These are phyloP conservation scores for Caenorhabditis becei DNA, from an alignment of 2,888 invertebrate species.

Conservation along the genomic window DNA sequence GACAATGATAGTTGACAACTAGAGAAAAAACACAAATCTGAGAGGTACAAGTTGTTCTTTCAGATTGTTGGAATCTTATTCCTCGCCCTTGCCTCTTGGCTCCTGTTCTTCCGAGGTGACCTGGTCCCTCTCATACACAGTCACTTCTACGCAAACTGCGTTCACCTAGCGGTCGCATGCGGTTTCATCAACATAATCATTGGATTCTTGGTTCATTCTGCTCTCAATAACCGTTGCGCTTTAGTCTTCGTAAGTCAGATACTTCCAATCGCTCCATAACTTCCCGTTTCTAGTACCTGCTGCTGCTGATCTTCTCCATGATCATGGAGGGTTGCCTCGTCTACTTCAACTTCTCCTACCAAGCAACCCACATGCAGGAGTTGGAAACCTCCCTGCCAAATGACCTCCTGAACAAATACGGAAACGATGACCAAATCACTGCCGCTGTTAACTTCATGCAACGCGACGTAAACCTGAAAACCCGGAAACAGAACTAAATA, in stretches of 20 bases:
- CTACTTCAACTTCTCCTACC: constrained; percentile 48
- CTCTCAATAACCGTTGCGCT: constrained; percentile 31
- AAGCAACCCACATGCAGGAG: constrained; percentile 31
- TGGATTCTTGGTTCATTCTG: constrained; percentile 42
- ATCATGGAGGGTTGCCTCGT: constrained; percentile 37
- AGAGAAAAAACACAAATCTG: too few relatives aligned
- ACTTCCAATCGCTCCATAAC: background rate
- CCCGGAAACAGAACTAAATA: background rate
- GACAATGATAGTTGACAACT: too few relatives aligned
- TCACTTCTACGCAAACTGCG: constrained; percentile 55
- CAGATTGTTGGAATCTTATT: constrained; percentile 60
- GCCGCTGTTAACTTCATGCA: constrained; percentile 45
- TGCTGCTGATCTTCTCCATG: constrained; percentile 33
- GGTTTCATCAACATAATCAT: constrained; percentile 49
- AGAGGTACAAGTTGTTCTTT: too few relatives aligned
- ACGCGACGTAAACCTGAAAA: constrained; percentile 8
- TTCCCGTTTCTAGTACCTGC: constrained; percentile 35
- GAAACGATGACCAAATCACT: constrained; percentile 18
- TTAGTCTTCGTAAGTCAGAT: constrained; percentile 48
- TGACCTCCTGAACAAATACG: constrained; percentile 49
- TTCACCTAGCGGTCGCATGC: constrained; percentile 49
- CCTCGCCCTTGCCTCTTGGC: constrained; percentile 45
- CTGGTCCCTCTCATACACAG: constrained; percentile 60
- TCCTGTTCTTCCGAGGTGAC: constrained; percentile 48
- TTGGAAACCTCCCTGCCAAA: constrained; percentile 26